phyloP scores from a whole-genome alignment of 35 echinoderm and acorn worm genomes.

The Lytechinus pictus region DNA sequence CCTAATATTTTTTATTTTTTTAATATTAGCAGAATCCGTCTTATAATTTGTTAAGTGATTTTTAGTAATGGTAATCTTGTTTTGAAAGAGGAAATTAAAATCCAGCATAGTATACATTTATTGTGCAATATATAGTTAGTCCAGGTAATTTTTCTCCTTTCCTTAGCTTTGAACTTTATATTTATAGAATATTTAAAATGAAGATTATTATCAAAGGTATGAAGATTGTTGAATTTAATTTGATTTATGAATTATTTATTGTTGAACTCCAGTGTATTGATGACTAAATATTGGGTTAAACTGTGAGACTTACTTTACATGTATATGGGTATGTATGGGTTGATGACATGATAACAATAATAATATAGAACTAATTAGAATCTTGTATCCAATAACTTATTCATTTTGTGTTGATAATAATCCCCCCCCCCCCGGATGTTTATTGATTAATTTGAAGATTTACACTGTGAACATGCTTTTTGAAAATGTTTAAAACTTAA shows the following conservation, averaged over 20 bases:
- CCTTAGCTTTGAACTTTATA: background rate
- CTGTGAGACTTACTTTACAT: background rate
- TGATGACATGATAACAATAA: background rate
- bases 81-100: background rate
- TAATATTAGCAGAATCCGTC: background rate
- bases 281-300: background rate
- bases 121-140: background rate
- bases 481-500: no score
- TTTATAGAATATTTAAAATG: background rate
- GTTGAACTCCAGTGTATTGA: background rate
- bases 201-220: background rate
- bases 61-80: background rate
- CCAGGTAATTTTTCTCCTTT: background rate
- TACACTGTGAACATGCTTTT: no score
- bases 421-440: no score
- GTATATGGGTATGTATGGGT: background rate
- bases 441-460: no score
- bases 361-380: background rate
- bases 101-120: background rate
- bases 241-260: background rate
- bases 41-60: background rate
- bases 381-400: background rate
- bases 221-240: background rate
- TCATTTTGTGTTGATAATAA: background rate
- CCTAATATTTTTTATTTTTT: background rate